Conservation (phyloP, 2,888 invertebrate species). For the Acanthosepion lycidas region DNA sequence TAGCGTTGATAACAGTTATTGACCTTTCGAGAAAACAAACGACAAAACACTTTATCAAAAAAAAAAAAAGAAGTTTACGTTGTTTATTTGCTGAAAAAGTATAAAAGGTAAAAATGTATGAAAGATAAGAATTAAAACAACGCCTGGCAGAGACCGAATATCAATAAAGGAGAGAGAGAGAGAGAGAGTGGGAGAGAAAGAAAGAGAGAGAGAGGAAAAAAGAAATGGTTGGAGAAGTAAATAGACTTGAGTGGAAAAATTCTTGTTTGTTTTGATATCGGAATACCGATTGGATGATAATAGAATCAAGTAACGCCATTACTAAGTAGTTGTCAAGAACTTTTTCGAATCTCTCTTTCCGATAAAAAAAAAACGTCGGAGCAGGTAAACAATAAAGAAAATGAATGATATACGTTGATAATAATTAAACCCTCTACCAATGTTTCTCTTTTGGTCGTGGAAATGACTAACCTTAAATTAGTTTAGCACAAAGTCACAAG, state of each 20-base stretch:
- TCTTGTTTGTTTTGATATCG: not conserved
- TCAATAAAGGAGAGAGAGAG: not conserved
- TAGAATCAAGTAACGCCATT: not conserved
- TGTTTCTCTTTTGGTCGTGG: too few relatives aligned
- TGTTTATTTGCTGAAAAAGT: not conserved
- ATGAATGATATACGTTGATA: too few relatives aligned
- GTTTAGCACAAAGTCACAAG: too few relatives aligned
- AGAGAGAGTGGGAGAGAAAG: not conserved
- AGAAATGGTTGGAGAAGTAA: not conserved
- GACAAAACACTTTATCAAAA: not conserved
- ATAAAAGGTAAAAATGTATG: not conserved
- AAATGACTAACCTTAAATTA: too few relatives aligned
- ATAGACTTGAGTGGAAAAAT: not conserved
- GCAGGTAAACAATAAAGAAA: not conserved
- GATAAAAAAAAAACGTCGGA: not conserved
- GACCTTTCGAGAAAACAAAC: not conserved
- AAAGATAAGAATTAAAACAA: not conserved
- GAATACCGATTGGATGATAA: not conserved
- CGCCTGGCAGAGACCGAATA: not conserved
- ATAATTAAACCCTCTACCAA: too few relatives aligned
- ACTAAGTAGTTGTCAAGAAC: conserved; percentile 21
- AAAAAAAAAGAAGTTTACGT: not conserved
- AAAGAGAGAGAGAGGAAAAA: not conserved
- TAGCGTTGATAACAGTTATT: not conserved
- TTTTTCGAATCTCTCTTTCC: not conserved